These are phyloP conservation scores for Graptemys geographica DNA, from an alignment of 2,797 vertebrate genomes.

Conservation along the genomic window DNA sequence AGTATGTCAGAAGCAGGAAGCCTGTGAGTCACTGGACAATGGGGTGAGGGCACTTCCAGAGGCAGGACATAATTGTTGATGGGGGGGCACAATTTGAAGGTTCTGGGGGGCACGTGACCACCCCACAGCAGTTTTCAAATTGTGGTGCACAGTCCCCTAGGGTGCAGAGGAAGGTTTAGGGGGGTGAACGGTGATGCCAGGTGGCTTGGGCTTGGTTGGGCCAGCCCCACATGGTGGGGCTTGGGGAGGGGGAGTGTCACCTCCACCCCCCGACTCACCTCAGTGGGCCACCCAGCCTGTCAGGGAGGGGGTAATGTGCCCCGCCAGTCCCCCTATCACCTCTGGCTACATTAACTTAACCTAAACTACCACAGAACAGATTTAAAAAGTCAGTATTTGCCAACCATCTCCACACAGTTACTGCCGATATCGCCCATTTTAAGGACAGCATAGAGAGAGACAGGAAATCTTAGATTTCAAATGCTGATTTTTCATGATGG, in stretches of 20 bases:
- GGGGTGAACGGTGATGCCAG: background rate
- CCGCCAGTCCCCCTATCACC: background rate
- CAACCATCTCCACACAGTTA: background rate
- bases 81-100: too few species aligned
- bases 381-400: background rate
- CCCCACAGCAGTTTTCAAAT: background rate
- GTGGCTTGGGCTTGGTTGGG: too few species aligned
- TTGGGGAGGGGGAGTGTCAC: background rate
- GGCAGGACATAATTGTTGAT: too few species aligned
- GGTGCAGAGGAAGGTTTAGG: background rate
- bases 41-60: background rate
- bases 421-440: background rate
- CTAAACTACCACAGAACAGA: background rate
- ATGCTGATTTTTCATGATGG: background rate
- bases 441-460: background rate
- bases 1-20: too few species aligned
- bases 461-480: fast-evolving
- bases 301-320: background rate
- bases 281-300: background rate
- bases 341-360: background rate
- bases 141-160: background rate
- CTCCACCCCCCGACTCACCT: background rate
- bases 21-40: background rate
- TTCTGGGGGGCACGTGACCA: too few species aligned
- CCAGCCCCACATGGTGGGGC: too few species aligned